These are phyloP conservation scores for Psittacula cyanocephala DNA, from an alignment of 2,113 vertebrate species.

Conservation along the genomic window DNA sequence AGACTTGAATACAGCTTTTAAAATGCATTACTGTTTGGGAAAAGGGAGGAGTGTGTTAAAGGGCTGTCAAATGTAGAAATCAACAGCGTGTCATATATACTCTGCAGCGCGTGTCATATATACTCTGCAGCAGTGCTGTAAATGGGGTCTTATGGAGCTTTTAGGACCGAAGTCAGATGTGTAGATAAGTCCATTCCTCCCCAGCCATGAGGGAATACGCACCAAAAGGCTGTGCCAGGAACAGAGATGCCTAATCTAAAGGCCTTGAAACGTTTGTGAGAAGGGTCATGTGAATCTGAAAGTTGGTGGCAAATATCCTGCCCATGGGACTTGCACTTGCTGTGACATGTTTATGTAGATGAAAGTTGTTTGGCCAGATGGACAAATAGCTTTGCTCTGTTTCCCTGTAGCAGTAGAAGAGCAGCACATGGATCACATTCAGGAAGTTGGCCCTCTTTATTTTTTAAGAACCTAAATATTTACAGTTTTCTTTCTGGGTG, in stretches of 20 bases:
- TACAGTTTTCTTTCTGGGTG: constrained; percentile 50
- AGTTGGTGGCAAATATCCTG: constrained; percentile 32
- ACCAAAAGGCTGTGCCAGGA: background rate
- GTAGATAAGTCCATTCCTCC: background rate
- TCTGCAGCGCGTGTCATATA: rapidly evolving
- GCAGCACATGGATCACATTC: background rate
- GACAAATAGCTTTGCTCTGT: background rate
- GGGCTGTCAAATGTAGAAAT: background rate
- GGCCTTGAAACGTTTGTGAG: constrained; percentile 13
- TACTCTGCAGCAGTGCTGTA: background rate
- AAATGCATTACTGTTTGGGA: background rate
- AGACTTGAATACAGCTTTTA: background rate
- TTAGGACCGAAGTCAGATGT: background rate
- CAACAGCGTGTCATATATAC: background rate
- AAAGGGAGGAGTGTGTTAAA: background rate
- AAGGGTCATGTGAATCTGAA: constrained; percentile 44
- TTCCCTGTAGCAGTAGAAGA: constrained; percentile 24
- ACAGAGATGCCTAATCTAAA: background rate
- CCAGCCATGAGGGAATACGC: background rate
- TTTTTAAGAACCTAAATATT: constrained; percentile 54
- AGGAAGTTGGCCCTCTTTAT: constrained; percentile 52
- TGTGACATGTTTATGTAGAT: constrained; percentile 35
- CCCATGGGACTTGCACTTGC: background rate
- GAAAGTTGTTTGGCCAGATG: constrained; percentile 49
- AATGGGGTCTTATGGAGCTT: background rate